A percentile compares a stretch with the other conserved stretches of the same genome.
Evolutionary conservation across 2,113 vertebrate genomes (phyloP).

Genomic region (rat (Rattus norvegicus)): DNA sequence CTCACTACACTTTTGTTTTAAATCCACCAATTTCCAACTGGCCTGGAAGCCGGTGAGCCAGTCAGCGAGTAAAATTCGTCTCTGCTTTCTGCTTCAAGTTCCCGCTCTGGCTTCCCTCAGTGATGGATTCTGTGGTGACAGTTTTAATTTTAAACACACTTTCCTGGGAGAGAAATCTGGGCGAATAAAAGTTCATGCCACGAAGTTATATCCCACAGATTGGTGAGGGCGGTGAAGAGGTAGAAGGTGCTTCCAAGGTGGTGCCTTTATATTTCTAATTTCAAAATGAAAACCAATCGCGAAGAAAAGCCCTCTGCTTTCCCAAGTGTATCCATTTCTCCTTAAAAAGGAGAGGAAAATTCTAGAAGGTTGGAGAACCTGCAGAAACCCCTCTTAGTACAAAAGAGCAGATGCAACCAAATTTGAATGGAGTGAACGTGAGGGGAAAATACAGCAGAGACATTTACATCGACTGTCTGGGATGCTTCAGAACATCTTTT

Average conservation of each 20-base stretch:
- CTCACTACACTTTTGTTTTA: background rate
- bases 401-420: background rate
- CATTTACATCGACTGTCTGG: background rate
- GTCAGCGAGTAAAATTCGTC: too few species aligned
- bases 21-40: constrained; percentile 20
- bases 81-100: too few species aligned
- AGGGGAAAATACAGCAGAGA: background rate
- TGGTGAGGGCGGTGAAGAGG: background rate
- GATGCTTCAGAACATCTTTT: background rate
- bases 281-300: background rate
- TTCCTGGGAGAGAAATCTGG: background rate
- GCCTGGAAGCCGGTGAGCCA: background rate
- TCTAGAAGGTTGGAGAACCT: constrained; percentile 10
- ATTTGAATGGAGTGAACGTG: background rate
- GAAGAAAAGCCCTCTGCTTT: background rate
- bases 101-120: too few species aligned
- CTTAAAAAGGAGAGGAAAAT: background rate
- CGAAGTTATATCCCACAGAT: background rate
- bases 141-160: constrained; percentile 14
- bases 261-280: background rate
- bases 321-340: background rate
- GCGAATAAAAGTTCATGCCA: constrained; percentile 21
- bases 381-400: background rate
- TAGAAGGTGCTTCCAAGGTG: background rate
- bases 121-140: background rate